A percentile compares a stretch with the other conserved stretches of the same genome.
Conservation (phyloP, 2,797 vertebrate species). For the Decapterus maruadsi region DNA sequence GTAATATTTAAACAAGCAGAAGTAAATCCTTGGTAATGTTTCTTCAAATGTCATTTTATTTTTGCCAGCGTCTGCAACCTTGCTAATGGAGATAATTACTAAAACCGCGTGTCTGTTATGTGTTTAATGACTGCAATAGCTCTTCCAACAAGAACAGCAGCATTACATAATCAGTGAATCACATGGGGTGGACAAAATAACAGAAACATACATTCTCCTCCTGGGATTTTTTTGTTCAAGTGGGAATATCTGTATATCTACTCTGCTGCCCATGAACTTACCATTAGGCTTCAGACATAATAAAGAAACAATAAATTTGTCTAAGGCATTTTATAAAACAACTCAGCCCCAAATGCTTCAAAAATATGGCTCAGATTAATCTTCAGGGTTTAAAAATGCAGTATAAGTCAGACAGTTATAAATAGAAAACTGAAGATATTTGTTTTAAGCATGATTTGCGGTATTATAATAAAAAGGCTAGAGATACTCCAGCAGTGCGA, state of each 20-base stretch:
- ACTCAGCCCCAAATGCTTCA: background rate
- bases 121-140: conserved; percentile 9
- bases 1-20: conserved; percentile 24
- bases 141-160: background rate
- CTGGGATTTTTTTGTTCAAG: background rate
- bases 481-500: background rate
- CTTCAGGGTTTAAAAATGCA: background rate
- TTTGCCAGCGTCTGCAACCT: conserved; percentile 15
- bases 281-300: background rate
- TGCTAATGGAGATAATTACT: conserved; percentile 26
- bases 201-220: background rate
- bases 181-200: background rate
- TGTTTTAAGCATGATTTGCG: background rate
- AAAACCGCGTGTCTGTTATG: conserved; percentile 10
- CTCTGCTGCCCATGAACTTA: no score
- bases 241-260: no score
- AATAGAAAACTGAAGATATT: background rate
- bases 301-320: background rate
- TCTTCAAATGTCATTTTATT: conserved; percentile 6
- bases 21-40: conserved; percentile 29
- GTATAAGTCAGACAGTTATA: background rate
- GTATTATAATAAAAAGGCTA: background rate
- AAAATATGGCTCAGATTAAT: background rate
- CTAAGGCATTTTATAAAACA: background rate
- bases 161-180: background rate